A percentile compares a stretch with the other conserved stretches of the same genome.
phyloP scores from a whole-genome alignment of 2,113 vertebrate genomes.

The Romanogobio albipinnatus region DNA sequence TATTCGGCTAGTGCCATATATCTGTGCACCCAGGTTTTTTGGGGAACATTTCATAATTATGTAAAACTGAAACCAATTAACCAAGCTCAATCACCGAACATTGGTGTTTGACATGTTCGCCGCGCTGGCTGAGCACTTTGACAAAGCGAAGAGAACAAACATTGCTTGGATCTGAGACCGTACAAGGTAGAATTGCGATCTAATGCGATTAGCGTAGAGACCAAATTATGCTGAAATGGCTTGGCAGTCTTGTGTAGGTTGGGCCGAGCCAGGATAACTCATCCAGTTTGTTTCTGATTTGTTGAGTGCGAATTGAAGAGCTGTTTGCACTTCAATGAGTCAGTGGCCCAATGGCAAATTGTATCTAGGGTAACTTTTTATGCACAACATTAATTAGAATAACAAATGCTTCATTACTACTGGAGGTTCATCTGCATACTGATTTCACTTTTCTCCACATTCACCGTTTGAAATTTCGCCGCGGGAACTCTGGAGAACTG shows the following conservation, averaged over 20 bases:
- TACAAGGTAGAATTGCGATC: constrained; percentile 26
- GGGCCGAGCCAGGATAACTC: constrained; percentile 30
- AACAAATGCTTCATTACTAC: constrained; percentile 52
- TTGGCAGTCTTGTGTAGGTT: constrained; percentile 46
- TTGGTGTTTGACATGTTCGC: constrained; percentile 35
- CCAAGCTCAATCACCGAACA: constrained; percentile 37
- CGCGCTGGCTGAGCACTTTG: constrained; percentile 16
- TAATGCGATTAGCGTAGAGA: constrained; percentile 42
- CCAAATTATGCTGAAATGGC: constrained; percentile 36
- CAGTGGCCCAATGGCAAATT: constrained; percentile 26
- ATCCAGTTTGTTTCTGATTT: constrained; percentile 43
- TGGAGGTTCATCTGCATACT: constrained; percentile 45
- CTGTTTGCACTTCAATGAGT: constrained; percentile 45
- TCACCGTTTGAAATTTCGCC: constrained; percentile 9
- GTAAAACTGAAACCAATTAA: constrained; percentile 46
- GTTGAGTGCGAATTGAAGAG: constrained; percentile 26
- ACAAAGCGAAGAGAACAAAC: constrained; percentile 30
- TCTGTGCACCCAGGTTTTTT: constrained; percentile 27
- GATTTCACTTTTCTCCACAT: constrained; percentile 44
- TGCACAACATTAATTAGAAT: constrained; percentile 53
- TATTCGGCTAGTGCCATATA: background rate
- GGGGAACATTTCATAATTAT: constrained; percentile 45
- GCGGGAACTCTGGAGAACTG: constrained; percentile 23
- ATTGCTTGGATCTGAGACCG: constrained; percentile 13
- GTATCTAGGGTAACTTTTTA: constrained; percentile 34